Conservation (phyloP, 2,797 vertebrate species). For the Rhinogobio ventralis region DNA sequence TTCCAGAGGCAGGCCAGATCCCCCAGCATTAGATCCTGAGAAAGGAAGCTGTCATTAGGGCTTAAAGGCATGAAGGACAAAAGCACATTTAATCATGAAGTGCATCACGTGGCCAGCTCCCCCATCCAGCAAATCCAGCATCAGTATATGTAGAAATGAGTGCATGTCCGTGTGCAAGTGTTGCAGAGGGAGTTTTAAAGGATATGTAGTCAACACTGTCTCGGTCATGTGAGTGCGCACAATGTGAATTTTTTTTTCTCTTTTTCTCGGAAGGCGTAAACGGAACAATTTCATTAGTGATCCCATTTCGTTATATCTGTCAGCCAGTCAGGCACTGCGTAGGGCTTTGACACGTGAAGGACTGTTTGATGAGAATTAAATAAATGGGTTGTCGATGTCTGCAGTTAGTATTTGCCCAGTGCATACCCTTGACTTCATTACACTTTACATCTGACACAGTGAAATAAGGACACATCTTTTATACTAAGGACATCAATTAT, state of each 20-base stretch:
- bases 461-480: slow-evolving; percentile 35
- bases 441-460: slow-evolving; percentile 32
- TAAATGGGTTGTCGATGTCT: slow-evolving; percentile 16
- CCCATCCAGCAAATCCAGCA: slow-evolving; percentile 33
- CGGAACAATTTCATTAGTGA: slow-evolving; percentile 37
- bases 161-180: background rate
- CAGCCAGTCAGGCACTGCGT: slow-evolving; percentile 5
- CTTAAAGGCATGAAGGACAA: slow-evolving; percentile 58
- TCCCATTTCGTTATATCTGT: slow-evolving; percentile 36
- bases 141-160: slow-evolving; percentile 15
- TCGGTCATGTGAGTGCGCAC: background rate
- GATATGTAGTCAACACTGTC: background rate
- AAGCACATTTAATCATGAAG: slow-evolving; percentile 58
- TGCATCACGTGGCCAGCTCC: slow-evolving; percentile 42
- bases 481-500: background rate
- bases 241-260: slow-evolving; percentile 1
- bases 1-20: slow-evolving; percentile 37
- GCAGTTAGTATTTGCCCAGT: slow-evolving; percentile 12
- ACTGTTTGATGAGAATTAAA: slow-evolving; percentile 25
- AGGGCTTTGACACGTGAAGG: slow-evolving; percentile 35
- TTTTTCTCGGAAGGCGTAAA: slow-evolving; percentile 49
- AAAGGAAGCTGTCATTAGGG: slow-evolving; percentile 52
- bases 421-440: slow-evolving; percentile 34
- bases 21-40: slow-evolving; percentile 41
- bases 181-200: slow-evolving; percentile 20